Base-by-base conservation (phyloP, 37 sponge, comb jelly and placozoan genomes). In the Aplysina aerophoba region DNA sequence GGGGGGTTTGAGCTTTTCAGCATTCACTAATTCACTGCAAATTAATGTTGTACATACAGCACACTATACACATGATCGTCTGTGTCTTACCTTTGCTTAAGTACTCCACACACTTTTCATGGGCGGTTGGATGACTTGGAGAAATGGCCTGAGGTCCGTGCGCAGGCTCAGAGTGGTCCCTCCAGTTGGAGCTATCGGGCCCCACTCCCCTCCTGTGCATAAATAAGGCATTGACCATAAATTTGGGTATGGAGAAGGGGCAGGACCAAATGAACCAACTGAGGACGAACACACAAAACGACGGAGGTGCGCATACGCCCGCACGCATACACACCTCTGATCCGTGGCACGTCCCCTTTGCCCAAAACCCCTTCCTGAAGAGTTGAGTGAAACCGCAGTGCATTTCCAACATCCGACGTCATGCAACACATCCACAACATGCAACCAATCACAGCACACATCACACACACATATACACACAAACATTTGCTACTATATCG, bases 81-180 rank as follows among this genome's bases (percentile, higher is more conserved):
- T 11, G 50, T n/a, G n/a, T n/a, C 54, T 69, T 22, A 87, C 87
- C 87, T 81, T 87, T 87, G n/a, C 24, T 27, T 35, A 87, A 62
- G 55, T 80, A 87, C 33, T 81, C 87, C 31, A 54, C 62, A 63
- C 38, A 81, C 19, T 78, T 64, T 35, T 87, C 71, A 16, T 87
- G 81, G 31, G 19, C 15, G 5, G 81, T 19, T 67, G 8, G 37
- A 21, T 75, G 54, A 41, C 39, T 44, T 21, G 44, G n/a, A 22
- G 54, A 13, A 4, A 24, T 75, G 54, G 50, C 22, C 22, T n/a
- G 64, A 62, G 33, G 78, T 21, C 31, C 3, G 21, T 39, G 54
- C 4, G 44, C 22, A 16, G 54, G 54, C 22, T 75, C 78, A 24
- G 54, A 1, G 53, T 41, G 87, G 44, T 71, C 73, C n/a, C 87